Percentiles rank a stretch among this genome's conserved stretches.
Evolutionary conservation across 2,888 invertebrate species (phyloP).

Genomic region (Lasioglossum calceatum): DNA sequence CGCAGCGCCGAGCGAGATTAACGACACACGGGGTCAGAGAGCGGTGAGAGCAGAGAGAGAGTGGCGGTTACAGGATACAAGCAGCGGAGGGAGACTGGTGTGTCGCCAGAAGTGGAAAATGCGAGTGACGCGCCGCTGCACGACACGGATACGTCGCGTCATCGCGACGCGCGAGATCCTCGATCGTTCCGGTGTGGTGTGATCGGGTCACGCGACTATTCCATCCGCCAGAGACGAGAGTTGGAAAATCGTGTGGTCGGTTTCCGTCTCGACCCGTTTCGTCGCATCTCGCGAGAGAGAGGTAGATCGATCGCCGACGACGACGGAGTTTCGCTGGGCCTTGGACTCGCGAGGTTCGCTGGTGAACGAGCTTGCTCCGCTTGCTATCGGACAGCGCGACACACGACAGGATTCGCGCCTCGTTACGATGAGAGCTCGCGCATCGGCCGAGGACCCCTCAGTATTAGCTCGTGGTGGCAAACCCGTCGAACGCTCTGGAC

Average conservation of each 20-base stretch:
- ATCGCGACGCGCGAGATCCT: not conserved
- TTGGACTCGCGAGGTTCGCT: slow-evolving; percentile 10
- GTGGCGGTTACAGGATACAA: not conserved
- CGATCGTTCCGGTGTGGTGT: slow-evolving; percentile 32
- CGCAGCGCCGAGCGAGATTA: slow-evolving; percentile 27
- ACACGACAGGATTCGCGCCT: not conserved
- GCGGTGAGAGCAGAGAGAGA: not conserved
- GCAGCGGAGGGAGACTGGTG: not conserved
- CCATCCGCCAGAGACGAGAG: not conserved
- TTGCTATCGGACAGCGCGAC: slow-evolving; percentile 10
- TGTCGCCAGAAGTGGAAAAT: slow-evolving; percentile 18
- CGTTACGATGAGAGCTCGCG: slow-evolving; percentile 49
- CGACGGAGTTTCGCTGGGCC: slow-evolving; percentile 17
- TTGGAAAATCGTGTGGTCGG: not conserved
- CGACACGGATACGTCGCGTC: slow-evolving; percentile 1
- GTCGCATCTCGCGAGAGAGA: not conserved
- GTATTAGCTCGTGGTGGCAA: slow-evolving; percentile 72
- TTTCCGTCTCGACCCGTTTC: not conserved
- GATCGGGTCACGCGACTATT: slow-evolving; percentile 14
- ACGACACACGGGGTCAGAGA: not conserved
- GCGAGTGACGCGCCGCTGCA: slow-evolving; percentile 30
- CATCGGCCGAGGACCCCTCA: slow-evolving; percentile 39
- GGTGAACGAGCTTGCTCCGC: not conserved
- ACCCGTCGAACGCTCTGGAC: slow-evolving; percentile 39
- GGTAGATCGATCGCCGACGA: slow-evolving; percentile 38